phyloP scores from a whole-genome alignment of 2,888 invertebrate species.

The Leistus spinibarbis region DNA sequence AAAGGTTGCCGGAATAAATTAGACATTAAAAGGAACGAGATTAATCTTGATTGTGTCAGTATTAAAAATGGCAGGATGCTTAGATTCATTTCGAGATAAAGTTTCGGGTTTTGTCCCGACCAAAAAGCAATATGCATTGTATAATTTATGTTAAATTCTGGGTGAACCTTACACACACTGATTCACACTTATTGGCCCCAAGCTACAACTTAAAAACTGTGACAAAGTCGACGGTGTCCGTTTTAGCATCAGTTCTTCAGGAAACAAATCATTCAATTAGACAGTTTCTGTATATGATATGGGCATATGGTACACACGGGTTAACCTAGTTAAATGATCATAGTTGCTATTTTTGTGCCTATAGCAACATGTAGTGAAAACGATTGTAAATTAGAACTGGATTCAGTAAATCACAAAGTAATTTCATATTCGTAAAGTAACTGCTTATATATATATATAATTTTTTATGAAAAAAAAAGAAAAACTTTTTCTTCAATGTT shows the following conservation, averaged over 20 bases:
- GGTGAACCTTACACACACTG: too few relatives aligned
- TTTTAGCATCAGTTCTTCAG: too few relatives aligned
- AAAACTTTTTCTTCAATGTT: constrained; percentile 28
- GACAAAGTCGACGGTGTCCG: too few relatives aligned
- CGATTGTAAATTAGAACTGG: not conserved
- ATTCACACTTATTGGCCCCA: too few relatives aligned
- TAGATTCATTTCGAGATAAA: not conserved
- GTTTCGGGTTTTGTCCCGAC: not conserved
- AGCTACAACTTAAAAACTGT: too few relatives aligned
- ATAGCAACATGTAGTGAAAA: not conserved
- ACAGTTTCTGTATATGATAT: too few relatives aligned
- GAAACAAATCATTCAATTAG: too few relatives aligned
- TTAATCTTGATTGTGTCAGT: constrained; percentile 24
- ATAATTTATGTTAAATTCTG: not conserved
- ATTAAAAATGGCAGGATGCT: constrained; percentile 12
- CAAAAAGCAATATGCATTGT: not conserved
- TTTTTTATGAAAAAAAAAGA: constrained; percentile 27
- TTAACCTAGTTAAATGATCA: too few relatives aligned
- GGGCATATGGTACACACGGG: too few relatives aligned
- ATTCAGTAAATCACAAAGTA: constrained; percentile 21
- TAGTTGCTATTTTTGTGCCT: not conserved
- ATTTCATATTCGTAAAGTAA: constrained; percentile 30
- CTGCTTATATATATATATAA: constrained; percentile 26
- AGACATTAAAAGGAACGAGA: constrained; percentile 30
- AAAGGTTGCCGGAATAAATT: constrained; percentile 30